These are phyloP conservation scores for Cistogaster globosa DNA, from an alignment of 2,888 invertebrate species.

Conservation along the genomic window DNA sequence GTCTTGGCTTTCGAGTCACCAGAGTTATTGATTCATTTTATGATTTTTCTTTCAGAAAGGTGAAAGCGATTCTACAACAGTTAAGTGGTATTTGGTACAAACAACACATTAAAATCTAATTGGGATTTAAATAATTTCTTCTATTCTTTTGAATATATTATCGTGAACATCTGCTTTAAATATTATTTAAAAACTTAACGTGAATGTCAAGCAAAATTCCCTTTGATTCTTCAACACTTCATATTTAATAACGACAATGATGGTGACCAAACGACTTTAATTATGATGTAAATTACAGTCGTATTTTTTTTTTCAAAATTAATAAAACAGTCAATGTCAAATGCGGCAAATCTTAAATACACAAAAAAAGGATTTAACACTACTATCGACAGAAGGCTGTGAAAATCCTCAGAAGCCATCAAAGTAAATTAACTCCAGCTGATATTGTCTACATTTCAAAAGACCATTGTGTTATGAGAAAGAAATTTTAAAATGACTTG, in stretches of 20 bases:
- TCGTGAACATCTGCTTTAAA: background rate
- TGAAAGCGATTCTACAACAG: too few species aligned
- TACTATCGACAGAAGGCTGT: constrained; percentile 4
- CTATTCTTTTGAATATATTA: too few species aligned
- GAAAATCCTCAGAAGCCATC: constrained; percentile 14
- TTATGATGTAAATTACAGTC: constrained; percentile 59
- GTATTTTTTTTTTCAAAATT: constrained; percentile 58
- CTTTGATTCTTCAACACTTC: constrained; percentile 11
- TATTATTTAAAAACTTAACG: background rate
- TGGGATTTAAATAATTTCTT: too few species aligned
- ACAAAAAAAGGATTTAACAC: constrained; percentile 46
- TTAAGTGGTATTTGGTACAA: too few species aligned
- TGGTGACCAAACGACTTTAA: constrained; percentile 65
- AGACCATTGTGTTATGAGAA: constrained; percentile 1
- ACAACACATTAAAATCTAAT: too few species aligned
- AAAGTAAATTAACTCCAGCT: background rate
- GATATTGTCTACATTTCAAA: background rate
- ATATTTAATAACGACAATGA: constrained; percentile 56
- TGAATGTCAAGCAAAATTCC: background rate
- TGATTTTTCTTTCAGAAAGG: too few species aligned
- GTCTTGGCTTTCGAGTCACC: too few species aligned
- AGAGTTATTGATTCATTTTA: too few species aligned
- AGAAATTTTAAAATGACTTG: constrained; percentile 23
- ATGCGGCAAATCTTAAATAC: constrained; percentile 20
- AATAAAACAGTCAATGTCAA: constrained; percentile 51